Evolutionary conservation across 2,888 invertebrate genomes (phyloP).

Genomic region (Drosophila leonis): DNA sequence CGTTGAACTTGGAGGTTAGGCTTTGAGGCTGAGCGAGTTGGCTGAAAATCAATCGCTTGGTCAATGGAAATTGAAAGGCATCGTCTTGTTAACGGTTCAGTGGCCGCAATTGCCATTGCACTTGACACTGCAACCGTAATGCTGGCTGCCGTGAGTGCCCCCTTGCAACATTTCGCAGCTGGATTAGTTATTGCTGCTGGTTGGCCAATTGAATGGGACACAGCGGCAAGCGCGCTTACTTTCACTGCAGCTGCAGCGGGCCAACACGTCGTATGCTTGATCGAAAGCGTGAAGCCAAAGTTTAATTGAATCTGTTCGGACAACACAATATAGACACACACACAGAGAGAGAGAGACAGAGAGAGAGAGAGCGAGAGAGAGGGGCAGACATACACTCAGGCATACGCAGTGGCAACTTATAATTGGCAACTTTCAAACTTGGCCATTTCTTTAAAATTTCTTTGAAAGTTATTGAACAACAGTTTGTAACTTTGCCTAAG

Average conservation of each 20-base stretch:
- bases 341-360: not conserved
- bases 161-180: slow-evolving; percentile 38
- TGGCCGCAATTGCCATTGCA: slow-evolving; percentile 62
- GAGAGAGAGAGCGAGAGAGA: not conserved
- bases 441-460: slow-evolving; percentile 60
- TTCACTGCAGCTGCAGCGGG: slow-evolving; percentile 57
- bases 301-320: slow-evolving; percentile 74
- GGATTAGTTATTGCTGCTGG: slow-evolving; percentile 37
- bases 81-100: slow-evolving; percentile 56
- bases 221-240: slow-evolving; percentile 41
- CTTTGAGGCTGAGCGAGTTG: slow-evolving; percentile 20
- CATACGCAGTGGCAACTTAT: slow-evolving; percentile 12
- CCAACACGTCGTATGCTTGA: slow-evolving; percentile 62
- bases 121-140: slow-evolving; percentile 62
- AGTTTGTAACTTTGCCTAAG: slow-evolving; percentile 19
- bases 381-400: not conserved
- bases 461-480: slow-evolving; percentile 74
- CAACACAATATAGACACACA: slow-evolving; percentile 44
- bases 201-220: slow-evolving; percentile 33
- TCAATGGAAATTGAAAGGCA: slow-evolving; percentile 57
- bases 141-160: slow-evolving; percentile 26
- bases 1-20: slow-evolving; percentile 68
- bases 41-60: slow-evolving; percentile 59
- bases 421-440: slow-evolving; percentile 79
- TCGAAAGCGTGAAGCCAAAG: slow-evolving; percentile 78